Base-by-base conservation (phyloP, 2,888 invertebrate genomes). In the Drosophila testacea region DNA sequence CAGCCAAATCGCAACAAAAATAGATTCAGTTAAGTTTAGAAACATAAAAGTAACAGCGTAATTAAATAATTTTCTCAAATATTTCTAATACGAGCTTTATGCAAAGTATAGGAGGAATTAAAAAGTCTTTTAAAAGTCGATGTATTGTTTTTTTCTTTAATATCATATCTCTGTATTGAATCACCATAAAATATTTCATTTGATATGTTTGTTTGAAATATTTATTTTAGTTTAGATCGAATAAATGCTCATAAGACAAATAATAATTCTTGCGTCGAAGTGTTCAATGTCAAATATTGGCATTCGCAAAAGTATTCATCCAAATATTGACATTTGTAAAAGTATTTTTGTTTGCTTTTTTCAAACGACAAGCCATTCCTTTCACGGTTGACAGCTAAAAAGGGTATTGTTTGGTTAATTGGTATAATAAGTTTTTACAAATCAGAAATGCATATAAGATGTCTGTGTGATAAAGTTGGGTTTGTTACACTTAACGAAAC, bases 201-300 rank as follows among this genome's bases (percentile, higher is more conserved):
- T 39, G 13, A 36, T 51, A n/a, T 27, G n/a, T 27, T 2, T 27
- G 10, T n/a, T 9, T 38, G 36, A 28, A 13, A 10, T 28, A 13
- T 27, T 39, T 51, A n/a, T 13, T 6, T 39, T 16, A 4, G 11
- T 48, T 48, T 10, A 9, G 4, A 6, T 27, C 4, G 7, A 36
- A 36, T 27, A 38, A 51, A 50, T 27, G n/a, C 13, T 30, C 47
- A 6, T 16, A 50, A 5, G 22, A 5, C 11, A 10, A 22, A 22
- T 16, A 9, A 13, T 3, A 22, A 3, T n/a, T 39, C 7, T 13
- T 32, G 4, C 10, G 10, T 10, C 30, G 9, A 32, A 16, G 7
- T 34, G 50, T 50, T 27, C 36, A 51, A 50, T 51, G 27, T 9
- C n/a, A 28, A 51, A 27, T 50, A 51, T 36, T 51, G 22, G 11